Evolutionary conservation across 2,797 vertebrate species (phyloP), one percentile per base, ranked within the genome.

Genomic region (Lateolabrax maculatus): DNA sequence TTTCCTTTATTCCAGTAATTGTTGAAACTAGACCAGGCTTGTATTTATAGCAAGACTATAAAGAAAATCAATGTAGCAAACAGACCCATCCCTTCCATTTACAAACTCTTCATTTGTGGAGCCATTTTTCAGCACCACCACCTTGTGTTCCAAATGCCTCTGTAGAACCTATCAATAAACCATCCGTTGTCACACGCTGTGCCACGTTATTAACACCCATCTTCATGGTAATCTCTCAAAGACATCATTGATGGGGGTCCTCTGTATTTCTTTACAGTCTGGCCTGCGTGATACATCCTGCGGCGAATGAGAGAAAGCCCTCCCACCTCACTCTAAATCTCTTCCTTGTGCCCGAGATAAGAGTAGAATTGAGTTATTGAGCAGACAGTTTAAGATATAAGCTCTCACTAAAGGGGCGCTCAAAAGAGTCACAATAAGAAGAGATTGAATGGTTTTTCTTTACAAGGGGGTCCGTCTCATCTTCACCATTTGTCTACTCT

Each of bases 291-390:
- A 79, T 65, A 72, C 77, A 31, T 84, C 80, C 80, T 56, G 25
- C 49, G 36, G 86, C 10, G 68, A 86, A 62, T 61, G 61, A 85
- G 64, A 84, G 82, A 83, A 80, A 84, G 82, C 84, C 75, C 72
- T 76, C 56, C 76, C 81, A 74, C 86, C 85, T 86, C 72, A 56
- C 83, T 86, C 83, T 94, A 93, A 94, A 95, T 94, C 92, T 93
- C 84, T 64, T 81, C 83, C 89, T 75, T 86, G 85, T 87, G 89
- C 87, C 74, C 5, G 44, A 89, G 93, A 94, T 94, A 93, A 94
- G 91, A 88, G 60, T n/a, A 66, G 89, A 93, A 94, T 91, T 92
- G 93, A 95, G 93, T 93, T 94, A 95, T 94, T 85, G 93, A 94
- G 89, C 75, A 79, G 90, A 71, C 72, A 86, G 81, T 91, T 94